Evolutionary conservation across 1,140 invertebrate genomes (phyloP).

Genomic region (Helicoverpa zea): DNA sequence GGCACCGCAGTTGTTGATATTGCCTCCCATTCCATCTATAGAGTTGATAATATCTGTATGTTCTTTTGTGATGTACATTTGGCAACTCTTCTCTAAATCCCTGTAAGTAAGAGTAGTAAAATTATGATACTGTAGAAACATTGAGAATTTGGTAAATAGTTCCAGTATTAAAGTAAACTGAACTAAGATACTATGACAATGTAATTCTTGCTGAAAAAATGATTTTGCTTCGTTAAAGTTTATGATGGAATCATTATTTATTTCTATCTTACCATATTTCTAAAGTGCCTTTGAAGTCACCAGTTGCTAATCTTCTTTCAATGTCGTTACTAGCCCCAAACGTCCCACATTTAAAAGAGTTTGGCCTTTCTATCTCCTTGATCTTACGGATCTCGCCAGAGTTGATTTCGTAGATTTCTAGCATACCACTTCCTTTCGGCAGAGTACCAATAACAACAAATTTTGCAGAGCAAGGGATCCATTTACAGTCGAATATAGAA

Average conservation of each 20-base stretch:
- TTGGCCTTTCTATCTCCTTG: constrained; percentile 92
- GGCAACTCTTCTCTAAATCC: constrained; percentile 92
- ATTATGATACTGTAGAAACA: neutral
- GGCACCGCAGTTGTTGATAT: constrained; percentile 93
- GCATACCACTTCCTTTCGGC: constrained; percentile 93
- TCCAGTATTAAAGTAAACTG: no score
- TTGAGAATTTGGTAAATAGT: neutral
- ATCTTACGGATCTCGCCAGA: constrained; percentile 91
- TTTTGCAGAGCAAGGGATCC: constrained; percentile 97
- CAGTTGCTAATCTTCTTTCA: constrained; percentile 94
- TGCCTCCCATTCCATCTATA: constrained; percentile 97
- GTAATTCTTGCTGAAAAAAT: neutral
- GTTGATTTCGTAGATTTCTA: constrained; percentile 95
- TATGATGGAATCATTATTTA: neutral
- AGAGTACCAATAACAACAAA: constrained; percentile 95
- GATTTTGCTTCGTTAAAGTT: no score
- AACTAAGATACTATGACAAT: neutral
- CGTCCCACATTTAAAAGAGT: constrained; percentile 96
- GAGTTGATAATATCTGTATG: constrained; percentile 96
- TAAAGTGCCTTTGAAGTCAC: constrained; percentile 96
- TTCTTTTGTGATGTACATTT: constrained; percentile 93
- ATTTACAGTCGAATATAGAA: constrained; percentile 96
- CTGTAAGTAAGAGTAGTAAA: constrained; percentile 83
- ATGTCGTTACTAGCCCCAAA: constrained; percentile 95
- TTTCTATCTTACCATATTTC: constrained; percentile 91